Evolutionary conservation across 2,888 invertebrate genomes (phyloP).

Genomic region (Calameuta idolon): DNA sequence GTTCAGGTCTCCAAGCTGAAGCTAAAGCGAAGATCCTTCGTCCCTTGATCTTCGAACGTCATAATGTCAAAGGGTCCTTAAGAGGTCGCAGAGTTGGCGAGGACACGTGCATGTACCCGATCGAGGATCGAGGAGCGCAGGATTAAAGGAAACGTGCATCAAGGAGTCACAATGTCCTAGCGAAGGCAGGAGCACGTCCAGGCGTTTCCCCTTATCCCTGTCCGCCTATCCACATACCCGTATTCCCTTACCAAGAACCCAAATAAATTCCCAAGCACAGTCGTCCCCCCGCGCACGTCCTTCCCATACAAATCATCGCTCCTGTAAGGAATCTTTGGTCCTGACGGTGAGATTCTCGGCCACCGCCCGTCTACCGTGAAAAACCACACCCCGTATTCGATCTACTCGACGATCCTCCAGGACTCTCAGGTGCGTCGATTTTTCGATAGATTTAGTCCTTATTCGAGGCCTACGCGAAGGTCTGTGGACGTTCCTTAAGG

Average conservation of each 20-base stretch:
- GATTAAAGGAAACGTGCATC: slow-evolving; percentile 33
- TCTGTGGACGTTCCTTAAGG: background rate
- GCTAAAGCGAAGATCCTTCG: background rate
- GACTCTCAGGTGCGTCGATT: background rate
- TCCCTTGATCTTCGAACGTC: background rate
- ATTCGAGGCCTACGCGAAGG: background rate
- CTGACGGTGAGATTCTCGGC: slow-evolving; percentile 46
- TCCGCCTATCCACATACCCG: slow-evolving; percentile 28
- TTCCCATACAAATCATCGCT: slow-evolving; percentile 17
- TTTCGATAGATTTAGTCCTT: background rate
- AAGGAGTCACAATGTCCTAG: slow-evolving; percentile 59
- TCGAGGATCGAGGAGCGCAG: slow-evolving; percentile 35
- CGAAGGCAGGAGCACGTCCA: slow-evolving; percentile 56
- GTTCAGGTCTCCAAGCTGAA: background rate
- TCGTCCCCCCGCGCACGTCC: background rate
- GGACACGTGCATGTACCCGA: slow-evolving; percentile 38
- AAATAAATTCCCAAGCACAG: slow-evolving; percentile 43
- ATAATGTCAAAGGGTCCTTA: background rate
- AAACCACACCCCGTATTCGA: slow-evolving; percentile 51
- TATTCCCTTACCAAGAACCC: slow-evolving; percentile 34
- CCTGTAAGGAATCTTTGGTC: slow-evolving; percentile 39
- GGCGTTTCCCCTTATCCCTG: slow-evolving; percentile 51
- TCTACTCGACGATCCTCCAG: background rate
- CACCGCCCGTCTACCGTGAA: slow-evolving; percentile 40
- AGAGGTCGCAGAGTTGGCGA: slow-evolving; percentile 26